A percentile compares a stretch with the other conserved stretches of the same genome.
Conservation (phyloP, 2,797 vertebrate species). For the Mustela erminea region DNA sequence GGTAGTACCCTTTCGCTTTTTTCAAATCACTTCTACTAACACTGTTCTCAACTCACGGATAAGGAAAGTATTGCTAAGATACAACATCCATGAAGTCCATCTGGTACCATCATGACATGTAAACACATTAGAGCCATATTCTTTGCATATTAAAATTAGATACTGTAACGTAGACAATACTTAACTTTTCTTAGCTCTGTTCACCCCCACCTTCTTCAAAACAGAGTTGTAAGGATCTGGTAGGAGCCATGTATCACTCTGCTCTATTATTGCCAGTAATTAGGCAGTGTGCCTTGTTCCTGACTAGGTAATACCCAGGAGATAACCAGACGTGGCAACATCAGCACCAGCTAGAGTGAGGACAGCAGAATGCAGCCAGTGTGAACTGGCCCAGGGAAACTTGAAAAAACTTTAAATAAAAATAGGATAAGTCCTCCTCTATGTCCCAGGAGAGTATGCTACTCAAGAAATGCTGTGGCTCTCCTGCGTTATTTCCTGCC, state of each 20-base stretch:
- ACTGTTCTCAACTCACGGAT: background rate
- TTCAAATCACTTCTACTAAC: background rate
- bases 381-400: background rate
- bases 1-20: background rate
- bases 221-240: background rate
- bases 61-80: background rate
- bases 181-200: background rate
- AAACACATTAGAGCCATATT: background rate
- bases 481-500: background rate
- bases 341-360: background rate
- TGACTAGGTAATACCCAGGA: background rate
- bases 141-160: background rate
- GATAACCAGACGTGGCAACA: background rate
- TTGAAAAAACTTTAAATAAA: background rate
- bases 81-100: background rate
- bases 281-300: background rate
- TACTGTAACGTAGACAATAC: background rate
- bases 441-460: background rate
- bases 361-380: background rate
- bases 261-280: background rate
- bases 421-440: background rate
- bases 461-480: background rate
- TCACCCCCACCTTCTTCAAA: background rate
- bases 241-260: background rate
- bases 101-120: background rate